These are phyloP conservation scores for Galleria mellonella DNA, from an alignment of 1,140 invertebrate species.

Conservation along the genomic window DNA sequence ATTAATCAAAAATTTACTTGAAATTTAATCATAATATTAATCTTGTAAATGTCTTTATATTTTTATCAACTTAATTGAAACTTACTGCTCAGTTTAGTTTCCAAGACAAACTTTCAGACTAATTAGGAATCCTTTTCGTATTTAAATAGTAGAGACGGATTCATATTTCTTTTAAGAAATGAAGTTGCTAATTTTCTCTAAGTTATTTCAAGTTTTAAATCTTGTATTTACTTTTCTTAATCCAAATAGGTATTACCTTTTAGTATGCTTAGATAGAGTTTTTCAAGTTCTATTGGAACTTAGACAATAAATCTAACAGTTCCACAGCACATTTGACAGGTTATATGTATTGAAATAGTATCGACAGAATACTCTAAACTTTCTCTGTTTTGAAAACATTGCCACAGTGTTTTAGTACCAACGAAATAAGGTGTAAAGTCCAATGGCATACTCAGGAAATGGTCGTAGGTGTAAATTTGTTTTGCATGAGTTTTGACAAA, in stretches of 20 bases:
- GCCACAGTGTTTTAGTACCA: constrained; percentile 4
- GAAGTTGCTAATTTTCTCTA: too few species aligned
- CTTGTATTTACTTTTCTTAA: too few species aligned
- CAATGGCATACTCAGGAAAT: background rate
- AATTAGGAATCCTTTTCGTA: background rate
- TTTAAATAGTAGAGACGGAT: constrained; percentile 2
- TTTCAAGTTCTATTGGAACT: constrained; percentile 21
- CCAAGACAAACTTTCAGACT: too few species aligned
- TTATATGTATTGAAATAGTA: constrained; percentile 54
- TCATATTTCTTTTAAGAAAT: too few species aligned
- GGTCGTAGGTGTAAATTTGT: constrained; percentile 23
- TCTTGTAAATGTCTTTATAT: too few species aligned
- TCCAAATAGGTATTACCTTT: too few species aligned
- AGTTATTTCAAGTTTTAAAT: too few species aligned
- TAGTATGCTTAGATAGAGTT: too few species aligned
- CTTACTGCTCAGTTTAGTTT: background rate
- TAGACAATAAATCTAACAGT: constrained; percentile 53
- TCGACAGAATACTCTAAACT: constrained; percentile 20
- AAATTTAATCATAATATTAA: too few species aligned
- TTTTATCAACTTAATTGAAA: background rate
- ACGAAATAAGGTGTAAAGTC: constrained; percentile 20
- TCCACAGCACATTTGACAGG: constrained; percentile 51
- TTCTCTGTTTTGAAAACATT: background rate
- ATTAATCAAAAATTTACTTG: too few species aligned
- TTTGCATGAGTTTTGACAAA: constrained; percentile 60